Percentiles rank a stretch among this genome's conserved stretches.
Conservation (phyloP, 2,888 invertebrate species). For the Drosophila limbata region DNA sequence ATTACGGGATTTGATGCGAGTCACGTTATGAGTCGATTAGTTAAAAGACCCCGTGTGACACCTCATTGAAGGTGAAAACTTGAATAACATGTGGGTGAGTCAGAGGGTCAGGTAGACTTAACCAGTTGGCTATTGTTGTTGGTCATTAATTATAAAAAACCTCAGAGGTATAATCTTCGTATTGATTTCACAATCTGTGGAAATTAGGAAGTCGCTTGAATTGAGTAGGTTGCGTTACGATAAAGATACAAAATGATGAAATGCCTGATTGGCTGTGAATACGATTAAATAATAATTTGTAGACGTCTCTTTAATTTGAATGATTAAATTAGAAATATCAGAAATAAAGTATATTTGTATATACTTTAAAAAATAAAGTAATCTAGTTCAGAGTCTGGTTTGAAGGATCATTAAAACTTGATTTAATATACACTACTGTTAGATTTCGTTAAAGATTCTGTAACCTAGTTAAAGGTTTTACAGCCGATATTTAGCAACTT, state of each 20-base stretch:
- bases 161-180: slow-evolving; percentile 16
- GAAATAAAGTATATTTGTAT: neutral
- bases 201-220: slow-evolving; percentile 57
- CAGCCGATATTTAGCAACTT: neutral
- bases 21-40: slow-evolving; percentile 49
- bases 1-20: slow-evolving; percentile 28
- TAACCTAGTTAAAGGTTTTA: slow-evolving; percentile 1
- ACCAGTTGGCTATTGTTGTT: slow-evolving; percentile 2
- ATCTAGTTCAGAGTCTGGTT: neutral
- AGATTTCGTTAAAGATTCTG: neutral
- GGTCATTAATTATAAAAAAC: slow-evolving; percentile 23
- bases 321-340: neutral
- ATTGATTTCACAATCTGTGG: slow-evolving; percentile 72
- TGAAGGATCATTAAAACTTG: neutral
- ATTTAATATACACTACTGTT: neutral
- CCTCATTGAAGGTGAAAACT: slow-evolving; percentile 49
- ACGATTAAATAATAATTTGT: neutral
- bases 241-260: slow-evolving; percentile 37
- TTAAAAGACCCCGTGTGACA: slow-evolving; percentile 41
- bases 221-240: slow-evolving; percentile 34
- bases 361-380: neutral
- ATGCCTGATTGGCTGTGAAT: slow-evolving; percentile 6
- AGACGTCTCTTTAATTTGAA: no score
- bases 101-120: slow-evolving; percentile 21
- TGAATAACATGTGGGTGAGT: slow-evolving; percentile 57